Evolutionary conservation across 2,888 invertebrate genomes (phyloP), one percentile per base, ranked within the genome.

Genomic region (Agrotis ipsilon): DNA sequence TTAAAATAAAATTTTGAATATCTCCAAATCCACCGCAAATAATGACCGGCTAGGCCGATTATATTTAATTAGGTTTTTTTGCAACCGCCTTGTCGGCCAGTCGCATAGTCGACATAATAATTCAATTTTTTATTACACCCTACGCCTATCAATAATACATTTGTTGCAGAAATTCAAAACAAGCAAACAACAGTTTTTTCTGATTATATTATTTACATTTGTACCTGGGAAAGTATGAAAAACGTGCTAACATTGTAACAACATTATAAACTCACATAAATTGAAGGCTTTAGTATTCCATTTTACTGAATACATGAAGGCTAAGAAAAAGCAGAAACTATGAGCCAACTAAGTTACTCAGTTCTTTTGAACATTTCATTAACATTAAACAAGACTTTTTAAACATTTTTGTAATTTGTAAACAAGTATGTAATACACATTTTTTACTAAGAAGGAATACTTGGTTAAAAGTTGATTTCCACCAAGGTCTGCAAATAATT

Each of bases 111-210:
- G 39, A 39, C 39, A 39, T 39, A 39, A 32, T 32, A 32, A 11
- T 11, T 39, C 39, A 39, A 39, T 39, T 68, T 75, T 71, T 80
- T 81, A 46, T 58, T 18, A 39, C n/a, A 57, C n/a, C 16, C 14
- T 58, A 43, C 24, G 48, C 27, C 68, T 52, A 81, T 82, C 55
- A 75, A 83, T 83, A 77, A 83, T 71, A 77, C 72, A 82, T 83
- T 61, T 72, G 51, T 46, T 58, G 52, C 72, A 68, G 9, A 71
- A 66, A 72, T 64, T 68, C 48, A 66, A 70, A 80, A 61, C 49
- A 51, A 18, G 24, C 43, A 48, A 60, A 61, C 69, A 64, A 70
- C 19, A n/a, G 68, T 77, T 81, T 75, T 76, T 78, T 43, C n/a
- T 62, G 68, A 49, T 59, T 66, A 54, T 14, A 70, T 81, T 14